Base-by-base conservation (phyloP, 2,888 invertebrate species). In the Nasonia oneida region DNA sequence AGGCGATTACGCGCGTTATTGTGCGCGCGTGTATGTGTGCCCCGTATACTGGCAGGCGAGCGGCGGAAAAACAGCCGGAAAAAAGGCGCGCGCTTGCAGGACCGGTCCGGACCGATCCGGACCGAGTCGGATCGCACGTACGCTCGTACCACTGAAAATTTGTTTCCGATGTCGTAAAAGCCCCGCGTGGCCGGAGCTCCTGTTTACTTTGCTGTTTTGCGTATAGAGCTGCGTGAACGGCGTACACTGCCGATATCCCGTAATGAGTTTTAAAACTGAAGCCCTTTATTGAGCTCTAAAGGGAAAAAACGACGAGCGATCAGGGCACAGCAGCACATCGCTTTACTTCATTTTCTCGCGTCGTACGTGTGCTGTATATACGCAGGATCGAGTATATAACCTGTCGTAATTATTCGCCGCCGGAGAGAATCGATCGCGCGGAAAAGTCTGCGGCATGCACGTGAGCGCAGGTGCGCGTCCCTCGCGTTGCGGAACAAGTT, bases 1-100 rank as follows among this genome's bases (percentile, higher is more conserved):
- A 80, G 57, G 67, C 67, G 79, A 87, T 87, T 83, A 87, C 83
- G 73, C 50, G 53, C 84, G 37, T 82, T 84, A 82, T 84, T 74
- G 78, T 74, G 81, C 33, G 57, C 6, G 57, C 4, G 57, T 23
- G 57, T 8, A n/a, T n/a, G n/a, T 6, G n/a, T 18, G n/a, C 15
- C 6, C 47, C 64, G 1, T 8, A 12, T 29, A 29, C 64, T 29
- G 29, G 14, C 67, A 33, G 33, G 53, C 15, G 53, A 4, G 53
- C 18, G 57, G n/a, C 29, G n/a, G 29, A 50, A 23, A 57, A 47
- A 76, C 6, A 23, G 37, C 42, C 29, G 57, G 29, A 42, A 23
- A 67, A 79, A 29, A 53, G 12, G 47, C 47, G 2, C 29, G 70
- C 23, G 29, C 74, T 6, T 10, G 29, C 29, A 29, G 15, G 37